phyloP scores from a whole-genome alignment of 2,797 vertebrate species.

The Ceryle rudis region DNA sequence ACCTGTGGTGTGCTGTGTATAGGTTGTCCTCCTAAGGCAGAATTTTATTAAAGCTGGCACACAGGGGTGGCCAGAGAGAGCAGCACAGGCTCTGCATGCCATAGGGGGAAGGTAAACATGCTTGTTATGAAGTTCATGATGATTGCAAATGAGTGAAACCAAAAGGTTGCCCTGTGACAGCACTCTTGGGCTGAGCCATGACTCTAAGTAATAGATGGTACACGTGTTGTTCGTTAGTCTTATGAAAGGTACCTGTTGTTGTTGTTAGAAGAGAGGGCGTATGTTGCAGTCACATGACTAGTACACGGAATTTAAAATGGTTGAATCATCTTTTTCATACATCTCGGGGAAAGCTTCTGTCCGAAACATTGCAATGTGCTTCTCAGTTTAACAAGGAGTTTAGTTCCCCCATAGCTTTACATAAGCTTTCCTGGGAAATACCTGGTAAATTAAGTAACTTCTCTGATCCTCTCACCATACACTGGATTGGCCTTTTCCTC shows the following conservation, averaged over 20 bases:
- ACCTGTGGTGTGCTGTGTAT: fast-evolving
- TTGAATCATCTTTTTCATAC: slow-evolving; percentile 50
- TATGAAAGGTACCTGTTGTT: slow-evolving; percentile 54
- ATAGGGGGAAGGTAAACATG: fast-evolving
- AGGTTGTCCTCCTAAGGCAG: not conserved
- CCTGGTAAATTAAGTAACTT: not conserved
- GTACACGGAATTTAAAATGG: not conserved
- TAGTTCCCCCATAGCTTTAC: not conserved
- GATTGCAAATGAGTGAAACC: not conserved
- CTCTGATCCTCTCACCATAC: not conserved
- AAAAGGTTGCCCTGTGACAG: not conserved
- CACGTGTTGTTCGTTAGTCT: not conserved
- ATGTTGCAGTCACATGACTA: slow-evolving; percentile 35
- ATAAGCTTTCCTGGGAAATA: slow-evolving; percentile 15
- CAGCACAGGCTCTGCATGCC: not conserved
- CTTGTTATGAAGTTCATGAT: not conserved
- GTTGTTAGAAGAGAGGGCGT: slow-evolving; percentile 32
- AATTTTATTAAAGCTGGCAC: not conserved
- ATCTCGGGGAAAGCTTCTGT: slow-evolving; percentile 7
- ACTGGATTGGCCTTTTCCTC: not conserved
- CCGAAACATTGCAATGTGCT: not conserved
- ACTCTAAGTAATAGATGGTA: not conserved
- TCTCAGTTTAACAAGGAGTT: not conserved
- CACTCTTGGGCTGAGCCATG: not conserved
- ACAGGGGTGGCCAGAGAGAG: not conserved